Evolutionary conservation across 2,888 invertebrate genomes (phyloP).

Genomic region (Spodoptera exigua): DNA sequence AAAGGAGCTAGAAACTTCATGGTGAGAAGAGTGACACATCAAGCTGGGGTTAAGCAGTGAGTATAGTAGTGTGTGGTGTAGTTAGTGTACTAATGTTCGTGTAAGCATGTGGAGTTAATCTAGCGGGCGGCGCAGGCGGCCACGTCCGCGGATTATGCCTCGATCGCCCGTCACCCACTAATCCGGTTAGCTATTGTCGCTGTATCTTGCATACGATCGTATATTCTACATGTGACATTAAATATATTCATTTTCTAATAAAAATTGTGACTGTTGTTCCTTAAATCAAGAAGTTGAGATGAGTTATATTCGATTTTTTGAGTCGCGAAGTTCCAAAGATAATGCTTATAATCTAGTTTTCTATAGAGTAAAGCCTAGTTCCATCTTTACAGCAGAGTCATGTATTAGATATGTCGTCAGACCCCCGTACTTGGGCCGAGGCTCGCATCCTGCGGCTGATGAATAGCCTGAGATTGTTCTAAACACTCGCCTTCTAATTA

Average conservation of each 20-base stretch:
- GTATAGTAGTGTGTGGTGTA: background rate
- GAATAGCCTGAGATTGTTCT: constrained; percentile 33
- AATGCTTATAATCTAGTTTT: too few relatives aligned
- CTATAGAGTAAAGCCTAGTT: too few relatives aligned
- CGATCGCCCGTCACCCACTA: constrained; percentile 25
- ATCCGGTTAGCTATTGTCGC: constrained; percentile 22
- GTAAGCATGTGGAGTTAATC: background rate
- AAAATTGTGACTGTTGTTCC: too few relatives aligned
- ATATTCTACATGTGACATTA: too few relatives aligned
- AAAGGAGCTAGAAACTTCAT: too few relatives aligned
- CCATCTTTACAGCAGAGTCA: background rate
- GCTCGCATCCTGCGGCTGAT: constrained; percentile 6
- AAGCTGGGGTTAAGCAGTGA: background rate
- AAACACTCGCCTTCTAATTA: constrained; percentile 41
- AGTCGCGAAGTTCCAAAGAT: too few relatives aligned
- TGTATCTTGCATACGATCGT: background rate
- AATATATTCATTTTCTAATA: too few relatives aligned
- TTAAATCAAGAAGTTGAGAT: too few relatives aligned
- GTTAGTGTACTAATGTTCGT: constrained; percentile 9
- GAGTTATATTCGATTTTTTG: too few relatives aligned
- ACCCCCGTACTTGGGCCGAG: background rate
- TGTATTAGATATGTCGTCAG: background rate
- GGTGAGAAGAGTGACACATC: too few relatives aligned
- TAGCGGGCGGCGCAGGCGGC: constrained; percentile 2
- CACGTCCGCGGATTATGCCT: constrained; percentile 17